Evolutionary conservation across 2,113 vertebrate genomes (phyloP).

Genomic region (Archocentrus centrarchus): DNA sequence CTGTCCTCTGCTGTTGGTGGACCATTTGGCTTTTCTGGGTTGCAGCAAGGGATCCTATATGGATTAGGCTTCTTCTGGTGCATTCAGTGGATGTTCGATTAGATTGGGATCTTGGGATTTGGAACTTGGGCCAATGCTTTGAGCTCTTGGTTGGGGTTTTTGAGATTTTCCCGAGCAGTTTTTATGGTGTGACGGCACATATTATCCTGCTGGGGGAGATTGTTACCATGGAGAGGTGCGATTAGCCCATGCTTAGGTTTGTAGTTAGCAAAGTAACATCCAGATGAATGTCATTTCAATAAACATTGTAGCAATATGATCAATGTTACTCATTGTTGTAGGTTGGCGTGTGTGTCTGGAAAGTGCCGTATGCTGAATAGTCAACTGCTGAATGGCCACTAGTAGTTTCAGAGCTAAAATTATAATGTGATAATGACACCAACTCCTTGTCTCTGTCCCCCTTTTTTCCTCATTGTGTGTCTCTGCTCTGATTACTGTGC

Average conservation of each 20-base stretch:
- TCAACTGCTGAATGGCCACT: neutral
- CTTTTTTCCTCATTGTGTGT: slow-evolving; percentile 5
- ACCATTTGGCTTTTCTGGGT: neutral
- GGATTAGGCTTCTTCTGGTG: neutral
- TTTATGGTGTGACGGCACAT: neutral
- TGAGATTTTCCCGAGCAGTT: neutral
- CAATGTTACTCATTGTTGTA: neutral
- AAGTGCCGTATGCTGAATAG: neutral
- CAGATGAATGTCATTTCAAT: neutral
- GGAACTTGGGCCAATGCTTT: neutral
- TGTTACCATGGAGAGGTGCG: neutral
- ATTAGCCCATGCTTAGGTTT: neutral
- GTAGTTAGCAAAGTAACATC: neutral
- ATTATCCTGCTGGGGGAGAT: neutral
- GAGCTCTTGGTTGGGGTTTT: neutral
- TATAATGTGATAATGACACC: slow-evolving; percentile 11
- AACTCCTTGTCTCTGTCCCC: neutral
- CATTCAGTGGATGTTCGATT: neutral
- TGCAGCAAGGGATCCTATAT: neutral
- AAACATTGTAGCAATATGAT: neutral
- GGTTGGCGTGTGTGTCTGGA: neutral
- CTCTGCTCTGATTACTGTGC: slow-evolving; percentile 11
- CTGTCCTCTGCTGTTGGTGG: neutral
- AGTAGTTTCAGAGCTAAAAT: slow-evolving; percentile 7
- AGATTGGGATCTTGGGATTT: neutral